These are phyloP conservation scores for Drosophila orena DNA, from an alignment of 1,140 invertebrate genomes.

Conservation along the genomic window DNA sequence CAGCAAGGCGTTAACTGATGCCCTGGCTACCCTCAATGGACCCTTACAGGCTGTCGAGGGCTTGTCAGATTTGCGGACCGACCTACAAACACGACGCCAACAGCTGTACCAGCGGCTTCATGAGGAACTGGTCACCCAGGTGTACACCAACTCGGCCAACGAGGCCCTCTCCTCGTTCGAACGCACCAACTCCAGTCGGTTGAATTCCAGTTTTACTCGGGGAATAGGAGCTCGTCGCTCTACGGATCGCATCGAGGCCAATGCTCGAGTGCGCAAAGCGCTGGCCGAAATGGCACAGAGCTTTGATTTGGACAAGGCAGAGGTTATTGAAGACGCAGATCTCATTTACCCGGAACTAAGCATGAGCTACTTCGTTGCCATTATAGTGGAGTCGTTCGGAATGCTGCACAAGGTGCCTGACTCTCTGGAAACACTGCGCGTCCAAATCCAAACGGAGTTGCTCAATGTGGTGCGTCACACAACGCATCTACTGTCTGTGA, in stretches of 20 bases:
- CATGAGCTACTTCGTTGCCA: constrained; percentile 90
- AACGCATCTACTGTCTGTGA: constrained; percentile 89
- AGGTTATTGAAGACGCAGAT: constrained; percentile 88
- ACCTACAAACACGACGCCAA: constrained; percentile 90
- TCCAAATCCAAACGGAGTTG: constrained; percentile 92
- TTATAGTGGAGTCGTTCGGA: constrained; percentile 94
- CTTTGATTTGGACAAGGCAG: constrained; percentile 76
- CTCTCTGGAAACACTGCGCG: constrained; percentile 92
- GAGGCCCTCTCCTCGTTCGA: constrained; percentile 86
- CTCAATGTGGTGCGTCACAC: constrained; percentile 91
- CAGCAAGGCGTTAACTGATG: constrained; percentile 91
- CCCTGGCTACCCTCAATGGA: constrained; percentile 89
- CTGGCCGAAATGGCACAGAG: constrained; percentile 84
- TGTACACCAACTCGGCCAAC: constrained; percentile 89
- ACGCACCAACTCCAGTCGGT: constrained; percentile 87
- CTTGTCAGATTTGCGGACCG: constrained; percentile 90
- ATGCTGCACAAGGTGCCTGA: constrained; percentile 93
- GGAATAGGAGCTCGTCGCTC: constrained; percentile 86
- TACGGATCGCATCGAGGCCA: constrained; percentile 85
- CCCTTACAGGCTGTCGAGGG: constrained; percentile 92
- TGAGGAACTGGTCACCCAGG: constrained; percentile 90
- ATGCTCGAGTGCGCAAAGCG: constrained; percentile 85
- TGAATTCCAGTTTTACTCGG: constrained; percentile 86
- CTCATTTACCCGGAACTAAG: constrained; percentile 89
- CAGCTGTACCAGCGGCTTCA: constrained; percentile 89